Evolutionary conservation across 2,113 vertebrate species (phyloP), one percentile per base, ranked within the genome.

Genomic region (Takifugu bimaculatus): DNA sequence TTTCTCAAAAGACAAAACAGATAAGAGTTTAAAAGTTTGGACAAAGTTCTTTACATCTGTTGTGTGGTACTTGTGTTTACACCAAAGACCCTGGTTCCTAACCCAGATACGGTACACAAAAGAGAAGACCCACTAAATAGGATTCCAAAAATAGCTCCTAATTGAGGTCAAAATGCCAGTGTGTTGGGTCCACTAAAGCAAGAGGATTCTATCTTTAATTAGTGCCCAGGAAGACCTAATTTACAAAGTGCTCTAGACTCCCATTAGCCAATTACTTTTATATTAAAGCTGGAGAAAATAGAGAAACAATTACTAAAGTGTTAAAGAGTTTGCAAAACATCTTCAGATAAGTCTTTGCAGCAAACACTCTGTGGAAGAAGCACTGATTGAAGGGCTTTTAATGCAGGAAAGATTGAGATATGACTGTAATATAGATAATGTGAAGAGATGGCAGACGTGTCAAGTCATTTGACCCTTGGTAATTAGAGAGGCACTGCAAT

Each of bases 141-240:
- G 35, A 39, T 39, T 11, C 35, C 11, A 39, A 89, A 92, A 92
- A 92, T 91, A 91, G 84, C 78, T 73, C 82, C 80, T 91, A 92
- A 92, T 91, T 92, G 90, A 90, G 89, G 88, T 91, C 86, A 82
- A 77, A 77, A 74, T 88, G 87, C 84, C 70, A 29, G 28, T 54
- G 74, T 77, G 82, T 75, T 79, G 82, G 81, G 88, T 88, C 85
- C 72, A 72, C 79, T 74, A 87, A 89, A 88, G 87, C 83, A 74
- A 81, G 39, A 81, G 58, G 84, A 88, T 87, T 82, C 77, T 87
- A 80, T 85, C 79, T 82, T 92, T 91, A 92, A 91, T 92, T 91
- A 91, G 90, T 88, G 87, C 85, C 85, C 83, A 89, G 73, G 79
- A 90, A 90, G 85, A 90, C 82, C 90, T 88, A 64, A 87, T 92